These are phyloP conservation scores for Lucilia sericata DNA, from an alignment of 1,140 invertebrate species.

Conservation along the genomic window DNA sequence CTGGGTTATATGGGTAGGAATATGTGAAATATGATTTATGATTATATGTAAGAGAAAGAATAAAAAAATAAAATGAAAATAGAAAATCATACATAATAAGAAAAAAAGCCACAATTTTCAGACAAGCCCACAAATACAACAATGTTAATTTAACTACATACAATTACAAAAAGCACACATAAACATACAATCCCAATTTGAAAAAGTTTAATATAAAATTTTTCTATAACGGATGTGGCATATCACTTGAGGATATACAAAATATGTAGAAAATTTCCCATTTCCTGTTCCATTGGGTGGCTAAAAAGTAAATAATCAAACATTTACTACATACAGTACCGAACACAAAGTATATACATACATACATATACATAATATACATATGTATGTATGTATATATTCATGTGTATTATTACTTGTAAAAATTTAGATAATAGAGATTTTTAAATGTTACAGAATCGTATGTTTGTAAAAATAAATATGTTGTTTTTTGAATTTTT, in stretches of 20 bases:
- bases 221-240: constrained; percentile 9
- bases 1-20: background rate
- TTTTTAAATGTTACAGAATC: background rate
- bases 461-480: background rate
- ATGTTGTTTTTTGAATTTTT: background rate
- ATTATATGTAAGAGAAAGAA: background rate
- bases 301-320: background rate
- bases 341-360: too few relatives aligned
- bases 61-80: background rate
- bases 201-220: background rate
- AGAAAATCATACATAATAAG: background rate
- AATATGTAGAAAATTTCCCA: background rate
- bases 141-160: constrained; percentile 14
- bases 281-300: constrained; percentile 2
- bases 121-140: constrained; percentile 26
- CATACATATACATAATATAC: too few relatives aligned
- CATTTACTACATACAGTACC: background rate
- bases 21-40: background rate
- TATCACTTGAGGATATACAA: constrained; percentile 15
- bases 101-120: background rate
- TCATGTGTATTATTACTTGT: too few relatives aligned
- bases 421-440: too few relatives aligned
- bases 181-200: background rate
- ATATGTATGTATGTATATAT: too few relatives aligned
- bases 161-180: background rate